These are phyloP conservation scores for Caradrina clavipalpis DNA, from an alignment of 2,888 invertebrate genomes.

Conservation along the genomic window DNA sequence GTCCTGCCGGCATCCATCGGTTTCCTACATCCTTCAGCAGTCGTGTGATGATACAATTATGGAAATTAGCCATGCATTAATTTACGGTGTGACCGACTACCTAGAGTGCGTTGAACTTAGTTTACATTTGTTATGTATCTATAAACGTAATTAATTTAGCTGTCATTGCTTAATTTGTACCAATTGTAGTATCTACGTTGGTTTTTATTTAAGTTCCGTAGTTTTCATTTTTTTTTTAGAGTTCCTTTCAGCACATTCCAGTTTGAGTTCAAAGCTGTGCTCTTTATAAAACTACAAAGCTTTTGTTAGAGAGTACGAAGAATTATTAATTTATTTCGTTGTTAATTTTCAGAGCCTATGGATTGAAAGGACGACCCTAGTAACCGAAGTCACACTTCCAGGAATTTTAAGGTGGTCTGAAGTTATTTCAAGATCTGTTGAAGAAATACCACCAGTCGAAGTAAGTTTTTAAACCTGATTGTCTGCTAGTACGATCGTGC, in stretches of 20 bases:
- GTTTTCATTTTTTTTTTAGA: no score
- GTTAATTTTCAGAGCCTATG: conserved; percentile 93
- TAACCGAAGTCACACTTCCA: conserved; percentile 95
- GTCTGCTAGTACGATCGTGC: no score
- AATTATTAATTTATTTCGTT: neutral
- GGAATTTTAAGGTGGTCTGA: conserved; percentile 98
- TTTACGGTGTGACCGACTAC: neutral
- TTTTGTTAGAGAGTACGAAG: neutral
- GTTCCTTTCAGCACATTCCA: no score
- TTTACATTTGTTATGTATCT: neutral
- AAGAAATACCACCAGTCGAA: conserved; percentile 95
- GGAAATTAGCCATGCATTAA: neutral
- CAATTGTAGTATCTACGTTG: no score
- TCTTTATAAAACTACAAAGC: neutral
- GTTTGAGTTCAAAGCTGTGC: no score
- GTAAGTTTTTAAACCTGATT: conserved; percentile 73
- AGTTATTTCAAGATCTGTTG: conserved; percentile 94
- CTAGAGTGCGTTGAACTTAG: neutral
- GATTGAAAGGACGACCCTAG: conserved; percentile 97
- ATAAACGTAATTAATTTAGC: no score
- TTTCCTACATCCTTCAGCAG: no score
- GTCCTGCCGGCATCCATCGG: no score
- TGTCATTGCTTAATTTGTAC: no score
- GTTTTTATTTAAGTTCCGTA: no score
- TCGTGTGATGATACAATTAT: neutral